phyloP scores from a whole-genome alignment of 2,888 invertebrate species.

The Ennomos fuscantarius region DNA sequence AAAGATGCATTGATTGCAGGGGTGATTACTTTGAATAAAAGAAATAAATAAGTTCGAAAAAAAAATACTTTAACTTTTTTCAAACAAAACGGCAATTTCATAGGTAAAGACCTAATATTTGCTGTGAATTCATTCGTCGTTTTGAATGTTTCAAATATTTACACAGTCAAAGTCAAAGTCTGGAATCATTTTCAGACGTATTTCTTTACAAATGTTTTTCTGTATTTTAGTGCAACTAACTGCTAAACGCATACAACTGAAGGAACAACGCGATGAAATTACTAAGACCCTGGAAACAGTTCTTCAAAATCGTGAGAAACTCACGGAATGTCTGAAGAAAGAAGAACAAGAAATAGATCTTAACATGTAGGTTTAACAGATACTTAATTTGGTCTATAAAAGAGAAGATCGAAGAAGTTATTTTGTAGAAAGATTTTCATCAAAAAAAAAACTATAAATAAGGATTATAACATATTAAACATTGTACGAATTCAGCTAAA shows the following conservation, averaged over 20 bases:
- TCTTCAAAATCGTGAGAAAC: conserved; percentile 43
- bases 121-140: too few species aligned
- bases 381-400: background rate
- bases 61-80: too few species aligned
- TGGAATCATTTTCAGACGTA: too few species aligned
- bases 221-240: conserved; percentile 60
- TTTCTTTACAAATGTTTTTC: too few species aligned
- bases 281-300: conserved; percentile 49
- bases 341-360: conserved; percentile 53
- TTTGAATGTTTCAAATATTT: too few species aligned
- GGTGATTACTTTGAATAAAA: too few species aligned
- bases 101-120: too few species aligned
- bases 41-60: too few species aligned
- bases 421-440: background rate
- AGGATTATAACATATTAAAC: background rate
- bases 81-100: too few species aligned
- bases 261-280: conserved; percentile 60
- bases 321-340: conserved; percentile 47
- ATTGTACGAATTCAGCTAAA: background rate
- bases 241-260: conserved; percentile 65
- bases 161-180: too few species aligned
- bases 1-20: too few species aligned
- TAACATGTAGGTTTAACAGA: conserved; percentile 49
- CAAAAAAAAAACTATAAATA: background rate
- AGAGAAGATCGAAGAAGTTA: too few species aligned